Evolutionary conservation across 2,113 vertebrate genomes (phyloP).

Genomic region (Genyomyrus donnyi): DNA sequence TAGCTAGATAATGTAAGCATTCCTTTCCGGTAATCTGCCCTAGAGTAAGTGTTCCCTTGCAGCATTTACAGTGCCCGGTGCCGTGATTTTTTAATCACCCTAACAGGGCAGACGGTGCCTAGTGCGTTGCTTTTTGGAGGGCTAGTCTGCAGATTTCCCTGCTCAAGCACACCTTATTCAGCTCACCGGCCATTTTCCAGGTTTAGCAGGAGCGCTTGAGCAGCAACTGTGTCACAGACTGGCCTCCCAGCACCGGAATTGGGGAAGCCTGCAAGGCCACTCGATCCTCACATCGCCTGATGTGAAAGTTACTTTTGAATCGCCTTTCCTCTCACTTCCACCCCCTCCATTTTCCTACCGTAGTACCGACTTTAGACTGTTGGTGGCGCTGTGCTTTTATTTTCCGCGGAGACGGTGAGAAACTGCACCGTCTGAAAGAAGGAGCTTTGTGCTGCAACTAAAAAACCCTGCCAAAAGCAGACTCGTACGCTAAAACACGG

Average conservation of each 20-base stretch:
- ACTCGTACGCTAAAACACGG: slow-evolving; percentile 68
- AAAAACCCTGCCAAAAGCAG: slow-evolving; percentile 55
- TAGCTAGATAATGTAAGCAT: neutral
- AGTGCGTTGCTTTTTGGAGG: neutral
- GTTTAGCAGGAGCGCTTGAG: neutral
- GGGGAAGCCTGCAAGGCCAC: neutral
- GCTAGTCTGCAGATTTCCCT: neutral
- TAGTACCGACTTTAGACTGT: slow-evolving; percentile 51
- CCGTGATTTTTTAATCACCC: neutral
- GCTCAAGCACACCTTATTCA: neutral
- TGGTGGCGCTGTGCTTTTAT: slow-evolving; percentile 56
- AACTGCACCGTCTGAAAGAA: slow-evolving; percentile 54
- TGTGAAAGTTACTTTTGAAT: neutral
- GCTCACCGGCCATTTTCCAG: no score
- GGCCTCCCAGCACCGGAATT: neutral
- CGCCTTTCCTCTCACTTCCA: neutral
- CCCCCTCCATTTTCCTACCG: slow-evolving; percentile 18
- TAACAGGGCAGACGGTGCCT: no score
- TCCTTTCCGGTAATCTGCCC: neutral
- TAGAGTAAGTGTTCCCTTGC: neutral
- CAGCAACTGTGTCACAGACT: neutral
- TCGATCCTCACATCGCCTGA: neutral
- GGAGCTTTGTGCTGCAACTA: slow-evolving; percentile 71
- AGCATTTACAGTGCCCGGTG: neutral
- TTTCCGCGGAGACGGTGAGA: slow-evolving; percentile 33